Percentiles rank a stretch among this genome's conserved stretches.
phyloP scores from a whole-genome alignment of 2,113 vertebrate genomes.

The Sorex araneus region DNA sequence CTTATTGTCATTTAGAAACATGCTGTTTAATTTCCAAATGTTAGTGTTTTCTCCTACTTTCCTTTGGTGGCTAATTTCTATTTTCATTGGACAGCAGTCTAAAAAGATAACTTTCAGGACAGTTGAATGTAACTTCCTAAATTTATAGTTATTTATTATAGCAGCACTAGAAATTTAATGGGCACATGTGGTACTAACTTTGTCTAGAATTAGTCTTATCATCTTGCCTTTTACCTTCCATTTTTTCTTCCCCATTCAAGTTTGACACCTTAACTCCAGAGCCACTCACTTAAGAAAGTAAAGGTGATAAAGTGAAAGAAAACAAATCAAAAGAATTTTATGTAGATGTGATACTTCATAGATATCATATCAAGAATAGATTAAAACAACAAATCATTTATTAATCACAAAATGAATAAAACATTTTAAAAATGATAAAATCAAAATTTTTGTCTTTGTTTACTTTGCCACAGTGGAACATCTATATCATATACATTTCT shows the following conservation, averaged over 20 bases:
- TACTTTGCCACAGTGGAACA: not conserved
- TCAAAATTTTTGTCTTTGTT: not conserved
- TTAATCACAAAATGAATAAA: not conserved
- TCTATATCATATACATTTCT: not conserved
- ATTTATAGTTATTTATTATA: not conserved
- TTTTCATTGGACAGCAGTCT: no score
- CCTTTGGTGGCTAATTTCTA: no score
- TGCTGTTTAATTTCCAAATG: no score
- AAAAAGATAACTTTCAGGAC: no score
- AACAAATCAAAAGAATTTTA: not conserved
- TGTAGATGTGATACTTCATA: rapidly evolving
- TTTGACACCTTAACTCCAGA: not conserved
- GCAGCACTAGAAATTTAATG: not conserved
- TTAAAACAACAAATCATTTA: not conserved
- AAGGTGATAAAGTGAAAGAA: not conserved
- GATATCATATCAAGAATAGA: not conserved
- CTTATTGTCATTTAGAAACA: no score
- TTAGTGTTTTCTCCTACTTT: no score
- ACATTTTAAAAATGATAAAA: not conserved
- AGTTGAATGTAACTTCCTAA: not conserved
- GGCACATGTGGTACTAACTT: not conserved
- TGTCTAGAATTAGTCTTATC: not conserved
- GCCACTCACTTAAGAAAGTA: not conserved
- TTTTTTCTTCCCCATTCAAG: not conserved
- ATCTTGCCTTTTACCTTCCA: rapidly evolving